Conservation (phyloP, 2,888 invertebrate genomes). For the Sesamia inferens region DNA sequence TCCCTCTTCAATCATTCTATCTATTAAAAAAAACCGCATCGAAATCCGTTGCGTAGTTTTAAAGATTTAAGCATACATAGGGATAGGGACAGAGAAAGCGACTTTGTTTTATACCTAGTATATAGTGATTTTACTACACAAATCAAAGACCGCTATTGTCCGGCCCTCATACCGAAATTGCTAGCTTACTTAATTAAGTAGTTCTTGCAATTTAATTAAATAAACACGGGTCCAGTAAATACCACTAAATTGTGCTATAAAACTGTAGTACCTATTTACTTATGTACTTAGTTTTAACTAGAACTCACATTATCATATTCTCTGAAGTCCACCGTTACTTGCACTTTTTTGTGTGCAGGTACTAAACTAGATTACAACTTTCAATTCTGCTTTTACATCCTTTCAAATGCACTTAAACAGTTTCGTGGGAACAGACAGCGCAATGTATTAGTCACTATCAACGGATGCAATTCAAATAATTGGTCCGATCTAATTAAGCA, state of each 20-base stretch:
- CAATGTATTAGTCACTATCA: slow-evolving; percentile 35
- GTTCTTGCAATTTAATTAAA: not conserved
- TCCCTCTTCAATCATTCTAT: too few species aligned
- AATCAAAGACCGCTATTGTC: not conserved
- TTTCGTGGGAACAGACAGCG: slow-evolving; percentile 42
- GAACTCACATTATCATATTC: slow-evolving; percentile 17
- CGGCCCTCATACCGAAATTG: too few species aligned
- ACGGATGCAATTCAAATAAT: slow-evolving; percentile 54
- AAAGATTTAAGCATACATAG: too few species aligned
- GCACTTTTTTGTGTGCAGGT: too few species aligned
- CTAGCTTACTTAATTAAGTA: too few species aligned
- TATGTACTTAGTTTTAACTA: slow-evolving; percentile 3
- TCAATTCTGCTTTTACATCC: slow-evolving; percentile 58
- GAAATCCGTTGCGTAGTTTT: too few species aligned
- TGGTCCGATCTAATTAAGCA: slow-evolving; percentile 23
- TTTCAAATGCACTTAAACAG: slow-evolving; percentile 35
- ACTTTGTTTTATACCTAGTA: too few species aligned
- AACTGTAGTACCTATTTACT: not conserved
- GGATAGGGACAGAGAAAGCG: too few species aligned
- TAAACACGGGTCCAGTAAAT: not conserved
- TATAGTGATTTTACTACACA: too few species aligned
- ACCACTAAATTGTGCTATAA: not conserved
- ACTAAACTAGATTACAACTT: slow-evolving; percentile 37
- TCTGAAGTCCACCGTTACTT: slow-evolving; percentile 11
- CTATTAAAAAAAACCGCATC: too few species aligned